These are phyloP conservation scores for Macropodus opercularis DNA, from an alignment of 2,797 vertebrate genomes.

Conservation along the genomic window DNA sequence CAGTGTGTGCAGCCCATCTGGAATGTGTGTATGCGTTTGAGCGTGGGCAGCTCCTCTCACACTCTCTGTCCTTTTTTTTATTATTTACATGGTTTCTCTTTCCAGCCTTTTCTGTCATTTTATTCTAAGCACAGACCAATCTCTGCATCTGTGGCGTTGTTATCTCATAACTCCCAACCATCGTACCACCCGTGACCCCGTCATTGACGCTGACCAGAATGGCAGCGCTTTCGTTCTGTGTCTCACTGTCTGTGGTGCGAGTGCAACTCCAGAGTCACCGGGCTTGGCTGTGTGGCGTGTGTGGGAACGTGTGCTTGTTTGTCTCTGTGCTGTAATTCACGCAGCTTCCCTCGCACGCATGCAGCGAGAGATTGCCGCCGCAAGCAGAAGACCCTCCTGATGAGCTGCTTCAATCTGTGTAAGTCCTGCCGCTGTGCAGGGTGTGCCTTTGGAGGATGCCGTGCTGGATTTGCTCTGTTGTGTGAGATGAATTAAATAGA, in stretches of 20 bases:
- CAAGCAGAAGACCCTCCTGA: constrained; percentile 85
- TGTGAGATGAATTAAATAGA: constrained; percentile 32
- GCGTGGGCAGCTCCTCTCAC: constrained; percentile 23
- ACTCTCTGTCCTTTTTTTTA: constrained; percentile 27
- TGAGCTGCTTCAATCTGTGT: constrained; percentile 89
- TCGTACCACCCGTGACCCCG: constrained; percentile 29
- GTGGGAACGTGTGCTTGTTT: constrained; percentile 10
- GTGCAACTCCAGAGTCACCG: constrained; percentile 34
- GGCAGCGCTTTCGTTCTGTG: constrained; percentile 26
- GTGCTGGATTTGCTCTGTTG: constrained; percentile 69
- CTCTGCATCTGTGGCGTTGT: constrained; percentile 41
- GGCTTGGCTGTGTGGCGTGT: constrained; percentile 12
- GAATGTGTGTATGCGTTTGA: constrained; percentile 34
- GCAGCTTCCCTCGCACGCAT: constrained; percentile 56
- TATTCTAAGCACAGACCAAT: neutral
- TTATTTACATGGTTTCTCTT: neutral
- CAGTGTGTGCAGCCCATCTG: constrained; percentile 37
- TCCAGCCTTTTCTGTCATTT: too few species aligned
- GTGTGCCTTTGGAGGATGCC: constrained; percentile 42
- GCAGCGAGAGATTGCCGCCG: constrained; percentile 84
- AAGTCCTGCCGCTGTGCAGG: constrained; percentile 77
- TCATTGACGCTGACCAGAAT: constrained; percentile 43
- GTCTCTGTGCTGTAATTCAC: neutral
- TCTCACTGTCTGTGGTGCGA: constrained; percentile 33
- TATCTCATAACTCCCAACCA: constrained; percentile 23